phyloP scores from a whole-genome alignment of 1,140 invertebrate species.

The Eupristina koningsbergeri region DNA sequence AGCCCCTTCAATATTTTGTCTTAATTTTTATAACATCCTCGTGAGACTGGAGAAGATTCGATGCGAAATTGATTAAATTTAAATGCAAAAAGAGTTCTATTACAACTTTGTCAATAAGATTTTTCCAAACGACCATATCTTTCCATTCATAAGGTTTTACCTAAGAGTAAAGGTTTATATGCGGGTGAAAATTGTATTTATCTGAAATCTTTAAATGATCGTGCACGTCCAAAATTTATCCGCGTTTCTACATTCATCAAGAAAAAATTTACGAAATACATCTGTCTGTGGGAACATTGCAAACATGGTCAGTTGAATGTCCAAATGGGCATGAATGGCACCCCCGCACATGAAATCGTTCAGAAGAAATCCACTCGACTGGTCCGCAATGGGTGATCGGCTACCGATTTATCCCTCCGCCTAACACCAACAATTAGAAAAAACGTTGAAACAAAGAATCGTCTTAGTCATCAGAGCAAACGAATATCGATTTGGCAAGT shows the following conservation, averaged over 20 bases:
- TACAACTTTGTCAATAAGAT: neutral
- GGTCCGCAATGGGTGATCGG: neutral
- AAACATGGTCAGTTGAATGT: neutral
- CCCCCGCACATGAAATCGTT: neutral
- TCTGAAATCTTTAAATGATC: conserved; percentile 29
- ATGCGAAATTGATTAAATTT: neutral
- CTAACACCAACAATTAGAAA: neutral
- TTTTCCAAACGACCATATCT: neutral
- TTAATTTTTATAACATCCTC: neutral
- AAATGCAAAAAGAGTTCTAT: neutral
- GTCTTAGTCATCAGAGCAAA: too few relatives aligned
- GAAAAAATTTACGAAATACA: neutral
- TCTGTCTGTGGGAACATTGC: neutral
- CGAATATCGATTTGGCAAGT: too few relatives aligned
- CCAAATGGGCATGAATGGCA: neutral
- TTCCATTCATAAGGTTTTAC: neutral
- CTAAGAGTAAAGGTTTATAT: neutral
- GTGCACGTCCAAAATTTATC: neutral
- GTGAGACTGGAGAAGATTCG: neutral
- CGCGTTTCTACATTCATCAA: conserved; percentile 24
- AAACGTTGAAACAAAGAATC: neutral
- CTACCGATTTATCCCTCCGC: neutral
- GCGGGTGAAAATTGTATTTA: neutral
- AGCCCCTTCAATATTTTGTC: too few relatives aligned
- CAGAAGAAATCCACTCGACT: conserved; percentile 3